Base-by-base conservation (phyloP, 2,797 vertebrate genomes). In the Peromyscus eremicus region DNA sequence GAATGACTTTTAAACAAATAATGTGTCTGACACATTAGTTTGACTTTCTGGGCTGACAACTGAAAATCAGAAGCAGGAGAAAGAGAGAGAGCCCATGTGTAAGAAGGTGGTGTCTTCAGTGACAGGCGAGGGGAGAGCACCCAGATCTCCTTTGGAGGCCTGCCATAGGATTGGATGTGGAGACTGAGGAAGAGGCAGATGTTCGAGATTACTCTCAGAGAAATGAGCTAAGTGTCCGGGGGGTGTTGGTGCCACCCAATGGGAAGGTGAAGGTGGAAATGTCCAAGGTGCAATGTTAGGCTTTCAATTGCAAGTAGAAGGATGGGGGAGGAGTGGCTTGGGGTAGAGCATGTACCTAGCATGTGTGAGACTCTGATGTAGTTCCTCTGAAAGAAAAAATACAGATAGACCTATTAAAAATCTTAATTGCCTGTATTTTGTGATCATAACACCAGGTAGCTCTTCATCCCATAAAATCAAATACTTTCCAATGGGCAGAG, bases 1-100 rank as follows among this genome's bases (percentile, higher is more conserved):
- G 55, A 79, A 57, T 76, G 34, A 7, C n/a, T 92, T 95, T 89
- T 87, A 76, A 85, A 80, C n/a, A 55, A 86, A 77, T 49, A 85
- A 68, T 86, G 12, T 83, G 49, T 73, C 71, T 66, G 49, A 57
- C 8, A 19, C 83, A 57, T 52, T 52, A 52, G 43, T 85, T 94
- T 83, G 81, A 32, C 14, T 43, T 84, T 84, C 29, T 23, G 27
- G 82, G 40, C 17, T 52, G 37, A 46, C 66, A 40, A 93, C 29
- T 82, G 64, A 77, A 71, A 87, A 70, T 46, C 27, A 88, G 71
- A 91, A 92, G 52, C 6, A 81, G 77, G 77, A 89, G 29, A 66
- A 85, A 92, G 79, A 60, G 43, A 92, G 52, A 37, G 43, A 49
- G 17, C n/a, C n/a, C 76, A 27, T 0, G n/a, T 37, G 37, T 40